phyloP scores from a whole-genome alignment of 1,140 invertebrate species.

The Megathymus violae region DNA sequence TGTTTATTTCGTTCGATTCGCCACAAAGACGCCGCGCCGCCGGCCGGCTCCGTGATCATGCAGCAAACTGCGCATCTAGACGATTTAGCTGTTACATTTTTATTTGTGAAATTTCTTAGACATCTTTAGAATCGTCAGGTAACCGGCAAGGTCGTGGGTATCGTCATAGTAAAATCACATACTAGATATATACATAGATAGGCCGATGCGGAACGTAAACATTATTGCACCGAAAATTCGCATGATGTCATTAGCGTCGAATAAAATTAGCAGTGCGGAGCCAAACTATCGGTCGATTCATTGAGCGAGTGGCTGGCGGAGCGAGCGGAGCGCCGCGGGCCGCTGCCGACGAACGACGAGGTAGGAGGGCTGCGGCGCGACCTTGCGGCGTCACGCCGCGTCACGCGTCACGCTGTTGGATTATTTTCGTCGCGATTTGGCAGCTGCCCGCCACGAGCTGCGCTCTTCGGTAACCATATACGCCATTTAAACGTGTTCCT shows the following conservation, averaged over 20 bases:
- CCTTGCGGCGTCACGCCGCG: constrained; percentile 72
- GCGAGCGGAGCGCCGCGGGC: constrained; percentile 77
- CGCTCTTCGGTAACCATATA: constrained; percentile 44
- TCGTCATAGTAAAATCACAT: constrained; percentile 55
- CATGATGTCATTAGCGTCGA: constrained; percentile 78
- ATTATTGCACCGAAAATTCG: constrained; percentile 73
- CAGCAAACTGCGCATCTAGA: constrained; percentile 46
- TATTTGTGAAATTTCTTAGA: constrained; percentile 52
- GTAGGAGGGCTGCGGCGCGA: constrained; percentile 63
- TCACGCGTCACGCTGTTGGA: constrained; percentile 63
- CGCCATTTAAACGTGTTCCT: constrained; percentile 49
- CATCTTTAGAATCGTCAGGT: constrained; percentile 39
- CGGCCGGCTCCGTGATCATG: constrained; percentile 50
- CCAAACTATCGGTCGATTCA: constrained; percentile 69
- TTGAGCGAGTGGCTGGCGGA: constrained; percentile 78
- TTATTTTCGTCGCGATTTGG: constrained; percentile 81
- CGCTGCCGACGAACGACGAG: constrained; percentile 75
- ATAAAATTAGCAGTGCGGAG: constrained; percentile 73
- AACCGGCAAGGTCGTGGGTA: constrained; percentile 58
- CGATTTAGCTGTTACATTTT: constrained; percentile 15
- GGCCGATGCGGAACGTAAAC: constrained; percentile 74
- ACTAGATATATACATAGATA: constrained; percentile 44
- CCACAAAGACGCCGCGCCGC: constrained; percentile 48
- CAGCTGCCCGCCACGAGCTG: constrained; percentile 59
- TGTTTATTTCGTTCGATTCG: constrained; percentile 59